These are phyloP conservation scores for Melierax canorus DNA, from an alignment of 2,113 vertebrate genomes.

Conservation along the genomic window DNA sequence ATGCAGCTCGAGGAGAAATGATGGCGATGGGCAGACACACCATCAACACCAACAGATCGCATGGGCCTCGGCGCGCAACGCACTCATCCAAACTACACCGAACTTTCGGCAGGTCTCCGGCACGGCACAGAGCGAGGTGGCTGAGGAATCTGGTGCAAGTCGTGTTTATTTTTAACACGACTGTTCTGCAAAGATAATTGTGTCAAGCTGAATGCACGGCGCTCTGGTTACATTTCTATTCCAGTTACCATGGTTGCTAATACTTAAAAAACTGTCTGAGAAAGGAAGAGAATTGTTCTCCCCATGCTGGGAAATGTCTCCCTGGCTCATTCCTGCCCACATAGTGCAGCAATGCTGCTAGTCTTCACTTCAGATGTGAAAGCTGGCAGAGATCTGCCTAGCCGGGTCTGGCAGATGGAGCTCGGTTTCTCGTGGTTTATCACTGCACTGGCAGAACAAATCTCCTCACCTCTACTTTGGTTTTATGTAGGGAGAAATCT, in stretches of 20 bases:
- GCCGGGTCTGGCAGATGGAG: not conserved
- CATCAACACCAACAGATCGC: not conserved
- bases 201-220: constrained; percentile 34
- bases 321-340: constrained; percentile 59
- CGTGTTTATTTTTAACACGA: constrained; percentile 38
- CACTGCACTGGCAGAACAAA: not conserved
- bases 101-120: not conserved
- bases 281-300: constrained; percentile 61
- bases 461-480: not conserved
- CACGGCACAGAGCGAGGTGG: not conserved
- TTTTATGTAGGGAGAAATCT: not conserved
- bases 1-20: not conserved
- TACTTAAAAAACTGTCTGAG: constrained; percentile 60
- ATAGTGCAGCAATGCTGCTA: constrained; percentile 24
- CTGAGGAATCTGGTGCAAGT: not conserved
- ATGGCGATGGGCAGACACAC: not conserved
- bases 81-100: rapidly evolving
- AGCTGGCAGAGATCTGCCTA: not conserved
- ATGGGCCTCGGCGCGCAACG: rapidly evolving
- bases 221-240: constrained; percentile 17
- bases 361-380: not conserved
- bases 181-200: constrained; percentile 14
- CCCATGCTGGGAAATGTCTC: constrained; percentile 41
- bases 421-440: not conserved
- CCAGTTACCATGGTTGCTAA: constrained; percentile 67